phyloP scores from a whole-genome alignment of 2,113 vertebrate genomes.

The Drymodes brunneopygia region DNA sequence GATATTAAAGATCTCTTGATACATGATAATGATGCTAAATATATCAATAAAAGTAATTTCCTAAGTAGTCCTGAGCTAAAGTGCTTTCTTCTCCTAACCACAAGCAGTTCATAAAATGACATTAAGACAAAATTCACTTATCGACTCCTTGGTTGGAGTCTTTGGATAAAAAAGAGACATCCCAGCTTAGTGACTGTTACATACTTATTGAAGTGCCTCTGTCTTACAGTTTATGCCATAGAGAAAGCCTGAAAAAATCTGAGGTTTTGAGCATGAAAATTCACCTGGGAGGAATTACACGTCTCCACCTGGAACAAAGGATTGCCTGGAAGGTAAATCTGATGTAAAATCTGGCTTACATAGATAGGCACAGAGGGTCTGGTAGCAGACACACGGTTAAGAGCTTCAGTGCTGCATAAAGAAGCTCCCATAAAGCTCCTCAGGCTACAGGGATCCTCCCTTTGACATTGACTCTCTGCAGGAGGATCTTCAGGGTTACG shows the following conservation, averaged over 20 bases:
- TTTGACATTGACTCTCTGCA: background rate
- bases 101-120: background rate
- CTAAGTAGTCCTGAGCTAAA: slow-evolving; percentile 2
- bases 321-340: background rate
- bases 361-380: background rate
- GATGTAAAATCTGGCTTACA: background rate
- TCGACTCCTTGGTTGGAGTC: background rate
- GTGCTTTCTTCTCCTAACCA: slow-evolving; percentile 24
- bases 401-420: background rate
- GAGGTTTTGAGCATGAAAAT: background rate
- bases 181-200: background rate
- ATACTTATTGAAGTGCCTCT: background rate
- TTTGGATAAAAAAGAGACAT: background rate
- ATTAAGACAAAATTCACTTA: slow-evolving; percentile 38
- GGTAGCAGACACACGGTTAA: background rate
- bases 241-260: background rate
- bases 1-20: background rate
- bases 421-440: background rate
- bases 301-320: background rate
- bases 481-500: background rate
- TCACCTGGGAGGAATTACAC: background rate
- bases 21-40: background rate
- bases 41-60: slow-evolving; percentile 42
- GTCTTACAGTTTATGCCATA: background rate
- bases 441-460: background rate